Percentiles rank a stretch among this genome's conserved stretches.
These are phyloP conservation scores for Dromiciops gliroides DNA, from an alignment of 2,113 vertebrate species.

Conservation along the genomic window DNA sequence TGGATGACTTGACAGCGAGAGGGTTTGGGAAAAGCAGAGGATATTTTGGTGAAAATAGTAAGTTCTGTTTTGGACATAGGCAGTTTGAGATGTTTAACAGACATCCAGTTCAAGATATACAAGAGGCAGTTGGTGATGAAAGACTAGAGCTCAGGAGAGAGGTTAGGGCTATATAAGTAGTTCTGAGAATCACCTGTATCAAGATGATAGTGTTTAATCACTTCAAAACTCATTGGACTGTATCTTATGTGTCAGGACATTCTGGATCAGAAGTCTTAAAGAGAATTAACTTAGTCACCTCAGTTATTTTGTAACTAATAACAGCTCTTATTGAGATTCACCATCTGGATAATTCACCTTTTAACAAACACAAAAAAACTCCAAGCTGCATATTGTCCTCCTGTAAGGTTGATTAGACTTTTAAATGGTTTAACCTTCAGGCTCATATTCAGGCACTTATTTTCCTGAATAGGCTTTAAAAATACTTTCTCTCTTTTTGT, in stretches of 20 bases:
- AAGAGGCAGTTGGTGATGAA: neutral
- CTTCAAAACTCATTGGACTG: slow-evolving; percentile 52
- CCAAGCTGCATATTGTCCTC: slow-evolving; percentile 39
- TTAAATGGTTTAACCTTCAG: slow-evolving; percentile 66
- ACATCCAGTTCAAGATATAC: neutral
- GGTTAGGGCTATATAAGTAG: neutral
- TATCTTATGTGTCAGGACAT: neutral
- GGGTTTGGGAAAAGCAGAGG: neutral
- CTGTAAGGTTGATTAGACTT: slow-evolving; percentile 61
- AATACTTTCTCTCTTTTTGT: slow-evolving; percentile 12
- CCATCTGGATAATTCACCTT: slow-evolving; percentile 30
- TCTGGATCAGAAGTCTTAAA: neutral
- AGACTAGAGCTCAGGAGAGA: neutral
- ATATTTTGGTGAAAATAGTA: neutral
- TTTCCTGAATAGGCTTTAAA: slow-evolving; percentile 45
- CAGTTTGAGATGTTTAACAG: neutral
- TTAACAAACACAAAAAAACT: neutral
- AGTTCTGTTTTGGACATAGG: neutral
- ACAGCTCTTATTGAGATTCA: slow-evolving; percentile 1
- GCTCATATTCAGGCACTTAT: slow-evolving; percentile 64
- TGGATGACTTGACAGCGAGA: neutral
- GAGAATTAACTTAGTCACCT: slow-evolving; percentile 28
- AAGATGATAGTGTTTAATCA: neutral
- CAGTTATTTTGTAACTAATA: neutral
- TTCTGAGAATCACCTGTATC: neutral